Percentiles rank a stretch among this genome's conserved stretches.
phyloP scores from a whole-genome alignment of 2,888 invertebrate species.

The Plagodis pulveraria region DNA sequence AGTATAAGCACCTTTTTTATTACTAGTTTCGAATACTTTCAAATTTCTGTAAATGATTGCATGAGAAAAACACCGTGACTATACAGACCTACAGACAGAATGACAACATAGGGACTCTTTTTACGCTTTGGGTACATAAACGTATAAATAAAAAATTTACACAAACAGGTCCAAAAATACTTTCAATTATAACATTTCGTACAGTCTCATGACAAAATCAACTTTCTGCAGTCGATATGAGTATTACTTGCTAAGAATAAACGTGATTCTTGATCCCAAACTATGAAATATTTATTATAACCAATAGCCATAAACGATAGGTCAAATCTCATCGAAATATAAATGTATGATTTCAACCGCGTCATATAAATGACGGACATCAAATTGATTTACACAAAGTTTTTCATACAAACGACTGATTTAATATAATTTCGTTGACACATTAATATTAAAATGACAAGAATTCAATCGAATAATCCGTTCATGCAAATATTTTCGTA shows the following conservation, averaged over 20 bases:
- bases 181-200: too few relatives aligned
- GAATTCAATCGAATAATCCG: constrained; percentile 34
- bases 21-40: too few relatives aligned
- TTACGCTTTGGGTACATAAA: too few relatives aligned
- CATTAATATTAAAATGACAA: constrained; percentile 39
- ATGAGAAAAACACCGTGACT: too few relatives aligned
- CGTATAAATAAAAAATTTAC: background rate
- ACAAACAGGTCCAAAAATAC: too few relatives aligned
- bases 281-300: constrained; percentile 1
- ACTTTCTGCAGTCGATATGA: too few relatives aligned
- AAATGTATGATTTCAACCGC: constrained; percentile 16
- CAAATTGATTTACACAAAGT: constrained; percentile 33
- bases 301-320: constrained; percentile 16
- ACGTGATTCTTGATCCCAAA: constrained; percentile 2
- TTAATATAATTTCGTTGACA: constrained; percentile 38
- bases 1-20: too few relatives aligned
- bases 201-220: too few relatives aligned
- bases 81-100: too few relatives aligned
- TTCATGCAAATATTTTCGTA: constrained; percentile 35
- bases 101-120: too few relatives aligned
- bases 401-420: constrained; percentile 39
- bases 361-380: constrained; percentile 31
- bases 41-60: too few relatives aligned
- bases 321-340: constrained; percentile 19
- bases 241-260: constrained; percentile 10